Evolutionary conservation across 2,797 vertebrate species (phyloP).

Genomic region (Chaetodon trifasciatus): DNA sequence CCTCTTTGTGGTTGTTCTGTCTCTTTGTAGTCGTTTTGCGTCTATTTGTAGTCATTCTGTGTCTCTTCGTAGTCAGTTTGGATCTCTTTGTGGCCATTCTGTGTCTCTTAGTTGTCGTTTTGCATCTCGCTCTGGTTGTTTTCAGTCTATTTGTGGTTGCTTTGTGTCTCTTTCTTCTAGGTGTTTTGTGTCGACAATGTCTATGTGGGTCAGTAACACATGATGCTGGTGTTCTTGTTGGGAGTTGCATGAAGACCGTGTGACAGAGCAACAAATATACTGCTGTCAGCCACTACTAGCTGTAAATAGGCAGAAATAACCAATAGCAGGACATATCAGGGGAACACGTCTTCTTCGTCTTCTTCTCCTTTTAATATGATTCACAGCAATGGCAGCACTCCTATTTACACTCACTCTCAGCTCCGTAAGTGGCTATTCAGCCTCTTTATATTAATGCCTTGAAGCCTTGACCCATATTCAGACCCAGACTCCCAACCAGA

Average conservation of each 20-base stretch:
- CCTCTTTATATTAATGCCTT: slow-evolving; percentile 6
- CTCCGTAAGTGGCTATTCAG: background rate
- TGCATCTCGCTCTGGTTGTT: too few relatives aligned
- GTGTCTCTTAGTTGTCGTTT: too few relatives aligned
- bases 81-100: background rate
- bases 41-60: background rate
- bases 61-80: background rate
- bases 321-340: background rate
- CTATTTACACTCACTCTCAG: background rate
- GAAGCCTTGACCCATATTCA: slow-evolving; percentile 37
- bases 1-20: too few relatives aligned
- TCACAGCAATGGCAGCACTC: background rate
- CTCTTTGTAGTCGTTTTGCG: too few relatives aligned
- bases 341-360: background rate
- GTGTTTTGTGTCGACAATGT: background rate
- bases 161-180: background rate
- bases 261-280: background rate
- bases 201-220: slow-evolving; percentile 13
- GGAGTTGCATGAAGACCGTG: too few relatives aligned
- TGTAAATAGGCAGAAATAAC: background rate
- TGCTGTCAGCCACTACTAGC: background rate
- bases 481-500: slow-evolving; percentile 4
- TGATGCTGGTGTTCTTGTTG: background rate
- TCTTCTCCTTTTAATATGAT: background rate
- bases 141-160: too few relatives aligned